Base-by-base conservation (phyloP, 2,797 vertebrate species). In the Tiaroga cobitis region DNA sequence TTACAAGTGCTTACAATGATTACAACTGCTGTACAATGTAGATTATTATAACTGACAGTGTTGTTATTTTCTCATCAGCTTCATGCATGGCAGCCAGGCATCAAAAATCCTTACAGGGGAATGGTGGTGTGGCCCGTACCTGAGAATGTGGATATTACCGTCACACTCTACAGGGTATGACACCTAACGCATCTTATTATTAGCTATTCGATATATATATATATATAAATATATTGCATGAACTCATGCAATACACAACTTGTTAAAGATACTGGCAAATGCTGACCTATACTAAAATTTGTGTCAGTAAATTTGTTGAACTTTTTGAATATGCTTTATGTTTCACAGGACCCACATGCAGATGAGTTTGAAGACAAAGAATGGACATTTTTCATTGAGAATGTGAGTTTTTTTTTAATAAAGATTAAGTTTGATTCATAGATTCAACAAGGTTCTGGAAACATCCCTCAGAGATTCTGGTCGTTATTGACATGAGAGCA, bases 361-460 rank as follows among this genome's bases (percentile, higher is more conserved):
- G 98, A 99, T 90, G 98, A 99, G 93, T 99, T 99, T 96, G 98
- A 99, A 95, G 98, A 99, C 94, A 99, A 99, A 93, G 98, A 99
- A 89, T 99, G 98, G 98, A 99, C 98, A 0, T 99, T 99, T 93
- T 97, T 99, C 87, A 98, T 99, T 91, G 98, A 99, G 95, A 99
- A 99, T 59, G 98, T 99, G 93, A 98, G 98, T 94, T 91, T 80
- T 29, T 32, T 80, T 19, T 97, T 96, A 56, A 56, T 70, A 16
- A 15, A 54, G 6, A 1, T 43, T 19, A 34, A 9, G 10, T 49
- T 51, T 74, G 9, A 5, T 24, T 24, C 10, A 61, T 13, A 5
- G 24, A 61, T 61, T 61, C 56, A 24, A 4, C 54, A 26, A 61
- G 10, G 10, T 5, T 4, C 56, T n/a, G 24, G 10, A 26, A 61